A percentile compares a stretch with the other conserved stretches of the same genome.
Conservation (phyloP, 2,797 vertebrate genomes). For the Meriones psammophilus region DNA sequence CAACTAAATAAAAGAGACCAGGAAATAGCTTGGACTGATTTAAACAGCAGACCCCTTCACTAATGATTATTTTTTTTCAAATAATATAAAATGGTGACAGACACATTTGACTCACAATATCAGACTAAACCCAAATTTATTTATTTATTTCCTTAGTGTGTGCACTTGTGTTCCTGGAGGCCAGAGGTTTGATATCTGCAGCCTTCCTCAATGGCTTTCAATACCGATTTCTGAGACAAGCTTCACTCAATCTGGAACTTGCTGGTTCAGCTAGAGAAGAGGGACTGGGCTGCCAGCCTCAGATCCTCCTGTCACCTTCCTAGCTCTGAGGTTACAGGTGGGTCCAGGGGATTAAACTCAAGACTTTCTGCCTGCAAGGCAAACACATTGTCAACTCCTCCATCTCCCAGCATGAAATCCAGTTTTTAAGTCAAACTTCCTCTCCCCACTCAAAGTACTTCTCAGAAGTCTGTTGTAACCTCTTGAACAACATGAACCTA, state of each 20-base stretch:
- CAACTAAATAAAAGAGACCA: not conserved
- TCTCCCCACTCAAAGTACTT: not conserved
- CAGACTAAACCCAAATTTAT: not conserved
- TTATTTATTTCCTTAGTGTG: not conserved
- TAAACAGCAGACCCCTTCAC: not conserved
- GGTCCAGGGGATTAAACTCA: not conserved
- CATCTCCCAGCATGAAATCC: not conserved
- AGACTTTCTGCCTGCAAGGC: not conserved
- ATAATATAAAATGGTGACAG: not conserved
- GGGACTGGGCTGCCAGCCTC: not conserved
- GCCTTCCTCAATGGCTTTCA: not conserved
- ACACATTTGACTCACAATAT: not conserved
- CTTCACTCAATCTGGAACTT: not conserved
- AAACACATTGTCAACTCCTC: not conserved
- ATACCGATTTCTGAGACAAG: not conserved
- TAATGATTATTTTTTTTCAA: not conserved
- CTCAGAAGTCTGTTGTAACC: not conserved
- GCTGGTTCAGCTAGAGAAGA: not conserved
- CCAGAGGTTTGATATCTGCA: too few species aligned
- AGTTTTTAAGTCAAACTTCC: constrained; percentile 7
- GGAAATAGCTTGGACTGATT: not conserved
- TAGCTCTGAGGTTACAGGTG: not conserved
- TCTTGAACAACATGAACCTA: not conserved
- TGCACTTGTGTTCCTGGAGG: not conserved
- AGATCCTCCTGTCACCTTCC: not conserved